Conservation (phyloP, 2,888 invertebrate species). For the Athripsodes cinereus region DNA sequence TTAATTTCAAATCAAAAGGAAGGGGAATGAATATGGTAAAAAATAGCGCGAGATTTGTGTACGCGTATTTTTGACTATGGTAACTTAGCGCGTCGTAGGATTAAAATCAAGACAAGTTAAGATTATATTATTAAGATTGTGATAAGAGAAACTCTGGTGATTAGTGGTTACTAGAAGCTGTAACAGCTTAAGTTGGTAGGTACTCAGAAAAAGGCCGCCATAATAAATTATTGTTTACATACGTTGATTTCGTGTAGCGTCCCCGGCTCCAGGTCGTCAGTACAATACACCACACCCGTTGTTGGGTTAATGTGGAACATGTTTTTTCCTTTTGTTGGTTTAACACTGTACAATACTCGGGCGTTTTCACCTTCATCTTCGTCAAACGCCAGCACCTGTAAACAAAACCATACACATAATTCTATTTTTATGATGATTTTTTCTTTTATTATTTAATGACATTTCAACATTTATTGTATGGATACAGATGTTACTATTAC, state of each 20-base stretch:
- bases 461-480: no score
- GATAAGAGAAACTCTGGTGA: not conserved
- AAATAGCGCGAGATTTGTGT: not conserved
- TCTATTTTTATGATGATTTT: no score
- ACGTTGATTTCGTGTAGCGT: constrained; percentile 32
- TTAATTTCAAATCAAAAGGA: not conserved
- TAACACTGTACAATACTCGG: constrained; percentile 65
- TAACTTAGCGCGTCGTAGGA: no score
- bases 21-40: not conserved
- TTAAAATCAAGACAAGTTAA: no score
- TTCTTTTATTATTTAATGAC: no score
- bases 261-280: constrained; percentile 59
- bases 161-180: no score
- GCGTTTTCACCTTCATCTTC: constrained; percentile 68
- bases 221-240: not conserved
- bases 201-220: not conserved
- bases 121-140: not conserved
- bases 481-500: no score
- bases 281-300: constrained; percentile 71
- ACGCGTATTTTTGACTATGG: no score
- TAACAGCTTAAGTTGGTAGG: no score
- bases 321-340: constrained; percentile 63
- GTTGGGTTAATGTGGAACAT: constrained; percentile 70
- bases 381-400: constrained; percentile 65
- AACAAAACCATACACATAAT: constrained; percentile 7